Evolutionary conservation across 1,140 invertebrate genomes (phyloP), one percentile per base, ranked within the genome.

Genomic region (Heliconius himera): DNA sequence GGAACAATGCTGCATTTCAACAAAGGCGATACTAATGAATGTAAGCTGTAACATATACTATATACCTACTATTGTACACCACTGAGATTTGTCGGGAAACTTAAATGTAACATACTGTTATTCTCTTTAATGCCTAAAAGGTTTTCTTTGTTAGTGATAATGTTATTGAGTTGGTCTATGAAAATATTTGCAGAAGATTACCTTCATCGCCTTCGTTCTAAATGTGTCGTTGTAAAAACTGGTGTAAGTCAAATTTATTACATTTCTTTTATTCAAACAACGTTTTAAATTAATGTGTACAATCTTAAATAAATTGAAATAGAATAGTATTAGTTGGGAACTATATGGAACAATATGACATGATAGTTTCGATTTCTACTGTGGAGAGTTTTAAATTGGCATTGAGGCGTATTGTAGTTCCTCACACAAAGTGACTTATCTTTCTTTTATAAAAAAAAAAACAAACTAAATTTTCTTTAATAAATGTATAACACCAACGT

Each of bases 1-100:
- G 41, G 73, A 77, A 81, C 80, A 81, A 81, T 77, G 73, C 72
- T 77, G 66, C 36, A 77, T 77, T 74, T 74, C 75, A 26, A 81
- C 80, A 81, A 81, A 78, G 75, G 76, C 80, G 75, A 70, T 77
- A 78, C 73, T 74, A 77, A 81, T 81, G 72, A 78, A 81, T 78
- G 73, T 78, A 75, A 74, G 72, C 56, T 29, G 18, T 71, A 77
- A 66, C 60, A 16, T 66, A 16, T 66, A 66, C 51, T 49, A 36
- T 36, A 36, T 36, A 76, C 70, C 51, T 77, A 77, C 38, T 54
- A 22, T 41, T 77, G 46, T 77, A 77, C 46, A 46, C 70, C 41
- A 38, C 18, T 26, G 11, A 38, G 41, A 46, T 72, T 41, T 72
- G 76, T 26, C 29, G 70, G 29, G 70, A 76, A 13, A 76, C 56